These are phyloP conservation scores for Astyanax mexicanus DNA, from an alignment of 2,797 vertebrate genomes.

Conservation along the genomic window DNA sequence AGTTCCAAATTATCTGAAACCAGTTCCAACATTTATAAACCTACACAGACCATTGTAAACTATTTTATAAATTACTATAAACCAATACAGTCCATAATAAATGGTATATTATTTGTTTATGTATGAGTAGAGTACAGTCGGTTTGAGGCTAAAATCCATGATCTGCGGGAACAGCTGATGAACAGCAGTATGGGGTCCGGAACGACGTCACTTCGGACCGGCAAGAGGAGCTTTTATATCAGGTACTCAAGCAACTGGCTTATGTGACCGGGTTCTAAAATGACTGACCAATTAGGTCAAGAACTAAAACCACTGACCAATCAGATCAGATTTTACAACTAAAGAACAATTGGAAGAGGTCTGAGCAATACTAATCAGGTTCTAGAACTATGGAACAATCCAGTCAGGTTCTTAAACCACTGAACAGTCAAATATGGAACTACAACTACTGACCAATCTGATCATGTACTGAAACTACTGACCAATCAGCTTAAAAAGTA, in stretches of 20 bases:
- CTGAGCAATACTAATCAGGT: too few relatives aligned
- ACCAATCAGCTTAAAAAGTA: not conserved
- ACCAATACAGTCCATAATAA: constrained; percentile 1
- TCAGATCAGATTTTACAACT: not conserved
- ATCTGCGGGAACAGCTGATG: constrained; percentile 90
- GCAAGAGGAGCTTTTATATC: constrained; percentile 55
- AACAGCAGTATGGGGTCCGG: constrained; percentile 85
- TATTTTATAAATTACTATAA: not conserved
- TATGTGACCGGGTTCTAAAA: too few relatives aligned
- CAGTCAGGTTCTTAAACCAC: too few relatives aligned
- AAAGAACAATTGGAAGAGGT: too few relatives aligned
- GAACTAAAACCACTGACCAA: not conserved
- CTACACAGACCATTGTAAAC: not conserved
- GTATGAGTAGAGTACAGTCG: constrained; percentile 82
- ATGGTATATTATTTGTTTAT: not conserved
- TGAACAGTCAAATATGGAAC: not conserved
- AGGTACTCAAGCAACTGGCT: too few relatives aligned
- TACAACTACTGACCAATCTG: too few relatives aligned
- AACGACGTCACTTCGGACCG: constrained; percentile 58
- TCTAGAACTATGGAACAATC: too few relatives aligned
- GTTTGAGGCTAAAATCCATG: constrained; percentile 90
- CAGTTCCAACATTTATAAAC: not conserved
- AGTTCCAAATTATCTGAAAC: too few relatives aligned
- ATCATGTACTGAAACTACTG: not conserved
- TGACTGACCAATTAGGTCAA: too few relatives aligned